Evolutionary conservation across 2,113 vertebrate genomes (phyloP), one percentile per base, ranked within the genome.

Genomic region (Rhabdomys dilectus): DNA sequence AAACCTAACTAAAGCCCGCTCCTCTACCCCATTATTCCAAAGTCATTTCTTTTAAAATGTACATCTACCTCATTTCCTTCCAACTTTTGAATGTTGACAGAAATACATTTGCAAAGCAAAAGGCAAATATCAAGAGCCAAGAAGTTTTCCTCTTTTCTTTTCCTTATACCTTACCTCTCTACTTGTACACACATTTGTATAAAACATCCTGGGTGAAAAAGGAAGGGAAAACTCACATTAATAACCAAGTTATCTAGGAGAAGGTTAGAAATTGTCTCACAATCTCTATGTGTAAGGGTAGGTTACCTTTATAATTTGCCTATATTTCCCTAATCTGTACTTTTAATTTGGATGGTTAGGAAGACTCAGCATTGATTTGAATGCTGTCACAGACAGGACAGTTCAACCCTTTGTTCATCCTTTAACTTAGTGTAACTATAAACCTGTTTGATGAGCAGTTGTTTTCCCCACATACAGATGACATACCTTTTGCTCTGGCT

Each of bases 1-100:
- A 97, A 98, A 97, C 93, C 12, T 95, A 97, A 96, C 48, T 95
- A 96, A 98, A 98, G 98, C 97, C 96, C 96, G 96, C 39, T 95
- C 91, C 88, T 93, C 77, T 82, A 64, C 90, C 62, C 95, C 89
- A 91, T 51, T 94, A 72, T 96, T 96, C 92, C 94, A 82, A 97
- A 97, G 95, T 95, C 29, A 96, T 31, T 60, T 94, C 70, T 62
- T 70, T 58, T 60, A 60, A 60, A 78, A 92, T 31, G 86, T 22
- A 68, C 4, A 53, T 95, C 56, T 31, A 64, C 95, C 17, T 95
- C 88, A 72, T 77, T 96, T 85, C 66, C 31, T 95, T 96, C 88
- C n/a, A 97, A n/a, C 58, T 62, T 70, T 90, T 90, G 13, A 72
- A 95, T 96, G 31, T 22, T 92, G 85, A 85, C 36, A 87, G 51